Evolutionary conservation across 2,888 invertebrate genomes (phyloP).

Genomic region (Liodrosophila aerea): DNA sequence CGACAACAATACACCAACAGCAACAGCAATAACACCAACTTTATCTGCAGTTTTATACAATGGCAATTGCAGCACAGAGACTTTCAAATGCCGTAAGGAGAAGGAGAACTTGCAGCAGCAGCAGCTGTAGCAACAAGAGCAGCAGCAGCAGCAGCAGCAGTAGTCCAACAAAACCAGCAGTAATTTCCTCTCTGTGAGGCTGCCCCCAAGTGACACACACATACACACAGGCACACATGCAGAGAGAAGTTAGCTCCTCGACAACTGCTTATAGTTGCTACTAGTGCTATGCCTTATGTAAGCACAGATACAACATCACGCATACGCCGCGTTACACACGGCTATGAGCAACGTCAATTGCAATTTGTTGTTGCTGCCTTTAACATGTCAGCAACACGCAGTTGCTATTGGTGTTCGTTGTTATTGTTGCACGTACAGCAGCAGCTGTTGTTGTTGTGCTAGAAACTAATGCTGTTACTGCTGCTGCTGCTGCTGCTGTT

Average conservation of each 20-base stretch:
- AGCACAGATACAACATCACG: slow-evolving; percentile 50
- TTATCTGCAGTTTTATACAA: not conserved
- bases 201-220: slow-evolving; percentile 29
- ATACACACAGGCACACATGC: not conserved
- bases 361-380: slow-evolving; percentile 45
- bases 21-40: not conserved
- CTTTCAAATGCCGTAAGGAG: slow-evolving; percentile 28
- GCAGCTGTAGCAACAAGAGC: slow-evolving; percentile 23
- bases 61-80: slow-evolving; percentile 31
- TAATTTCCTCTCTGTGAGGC: slow-evolving; percentile 22
- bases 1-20: not conserved
- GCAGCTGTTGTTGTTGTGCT: slow-evolving; percentile 3
- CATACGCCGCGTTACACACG: slow-evolving; percentile 52
- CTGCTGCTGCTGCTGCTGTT: slow-evolving; percentile 30
- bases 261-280: slow-evolving; percentile 16
- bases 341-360: slow-evolving; percentile 38
- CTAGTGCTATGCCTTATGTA: slow-evolving; percentile 45
- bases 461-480: slow-evolving; percentile 21
- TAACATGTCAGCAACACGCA: slow-evolving; percentile 32
- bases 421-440: slow-evolving; percentile 18
- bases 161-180: no score
- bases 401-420: slow-evolving; percentile 24
- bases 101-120: slow-evolving; percentile 4
- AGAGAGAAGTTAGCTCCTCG: slow-evolving; percentile 8
- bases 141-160: slow-evolving; percentile 9